These are phyloP conservation scores for Tinamus major DNA, from an alignment of 2,797 vertebrate genomes.

Conservation along the genomic window DNA sequence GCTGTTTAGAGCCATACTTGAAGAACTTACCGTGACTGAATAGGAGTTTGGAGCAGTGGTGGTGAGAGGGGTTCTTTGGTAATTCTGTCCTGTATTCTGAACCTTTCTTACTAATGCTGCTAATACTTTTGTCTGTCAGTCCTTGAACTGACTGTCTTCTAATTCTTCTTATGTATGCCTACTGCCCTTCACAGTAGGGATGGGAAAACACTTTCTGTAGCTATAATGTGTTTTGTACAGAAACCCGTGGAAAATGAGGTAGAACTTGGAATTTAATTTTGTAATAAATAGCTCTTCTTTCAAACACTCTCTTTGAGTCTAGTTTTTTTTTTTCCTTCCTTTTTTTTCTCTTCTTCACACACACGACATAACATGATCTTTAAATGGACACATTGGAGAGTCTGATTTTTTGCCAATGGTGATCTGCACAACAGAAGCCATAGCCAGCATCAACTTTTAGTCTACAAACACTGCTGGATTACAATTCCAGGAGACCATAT, in stretches of 20 bases:
- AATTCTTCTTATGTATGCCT: background rate
- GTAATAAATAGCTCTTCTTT: conserved; percentile 78
- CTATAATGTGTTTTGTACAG: conserved; percentile 60
- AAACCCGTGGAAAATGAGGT: conserved; percentile 30
- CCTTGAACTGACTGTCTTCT: conserved; percentile 6
- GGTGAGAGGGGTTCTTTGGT: background rate
- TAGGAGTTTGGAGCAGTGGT: background rate
- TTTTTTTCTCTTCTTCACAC: background rate
- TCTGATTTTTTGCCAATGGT: background rate
- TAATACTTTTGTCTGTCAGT: background rate
- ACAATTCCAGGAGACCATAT: background rate
- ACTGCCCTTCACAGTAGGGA: background rate
- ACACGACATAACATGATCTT: background rate
- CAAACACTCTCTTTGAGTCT: conserved; percentile 32
- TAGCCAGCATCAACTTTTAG: background rate
- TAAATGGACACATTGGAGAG: background rate
- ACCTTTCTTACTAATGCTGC: conserved; percentile 22
- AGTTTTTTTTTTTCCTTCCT: background rate
- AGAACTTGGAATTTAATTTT: conserved; percentile 69
- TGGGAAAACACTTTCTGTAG: conserved; percentile 11
- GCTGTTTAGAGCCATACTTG: background rate
- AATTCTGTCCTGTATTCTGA: background rate
- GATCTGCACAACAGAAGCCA: background rate
- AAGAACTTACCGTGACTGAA: background rate
- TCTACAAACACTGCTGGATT: background rate